These are phyloP conservation scores for Dasysyrphus albostriatus DNA, from an alignment of 2,888 invertebrate species.

Conservation along the genomic window DNA sequence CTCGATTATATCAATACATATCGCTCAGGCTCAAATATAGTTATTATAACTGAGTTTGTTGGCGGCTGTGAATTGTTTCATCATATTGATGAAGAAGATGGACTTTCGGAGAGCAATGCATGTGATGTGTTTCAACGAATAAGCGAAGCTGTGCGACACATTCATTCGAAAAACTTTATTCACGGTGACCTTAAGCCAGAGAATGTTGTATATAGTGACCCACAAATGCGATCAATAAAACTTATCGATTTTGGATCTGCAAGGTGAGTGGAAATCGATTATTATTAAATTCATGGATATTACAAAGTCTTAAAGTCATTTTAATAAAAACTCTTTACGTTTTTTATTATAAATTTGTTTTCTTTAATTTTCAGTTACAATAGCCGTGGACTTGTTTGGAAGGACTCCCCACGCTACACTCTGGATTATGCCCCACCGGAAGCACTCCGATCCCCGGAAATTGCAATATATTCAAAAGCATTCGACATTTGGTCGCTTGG, in stretches of 20 bases:
- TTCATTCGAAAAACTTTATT: conserved; percentile 93
- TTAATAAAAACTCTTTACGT: neutral
- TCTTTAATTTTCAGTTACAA: conserved; percentile 77
- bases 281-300: neutral
- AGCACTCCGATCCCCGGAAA: conserved; percentile 86
- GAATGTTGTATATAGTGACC: conserved; percentile 85
- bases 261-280: conserved; percentile 77
- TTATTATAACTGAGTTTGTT: conserved; percentile 94
- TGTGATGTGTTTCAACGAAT: conserved; percentile 92
- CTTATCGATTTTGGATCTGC: conserved; percentile 99
- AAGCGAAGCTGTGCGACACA: conserved; percentile 92
- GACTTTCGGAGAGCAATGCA: conserved; percentile 91
- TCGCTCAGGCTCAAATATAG: conserved; percentile 93
- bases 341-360: neutral
- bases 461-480: conserved; percentile 90
- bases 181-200: conserved; percentile 98
- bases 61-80: conserved; percentile 92
- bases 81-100: conserved; percentile 86
- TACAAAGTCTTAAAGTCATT: no score
- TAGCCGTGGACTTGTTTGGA: conserved; percentile 78
- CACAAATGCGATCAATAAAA: conserved; percentile 86
- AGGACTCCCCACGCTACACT: conserved; percentile 93
- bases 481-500: conserved; percentile 99
- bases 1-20: conserved; percentile 93
- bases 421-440: conserved; percentile 96